Conservation (phyloP, 2,113 vertebrate species). For the Clarias magur region DNA sequence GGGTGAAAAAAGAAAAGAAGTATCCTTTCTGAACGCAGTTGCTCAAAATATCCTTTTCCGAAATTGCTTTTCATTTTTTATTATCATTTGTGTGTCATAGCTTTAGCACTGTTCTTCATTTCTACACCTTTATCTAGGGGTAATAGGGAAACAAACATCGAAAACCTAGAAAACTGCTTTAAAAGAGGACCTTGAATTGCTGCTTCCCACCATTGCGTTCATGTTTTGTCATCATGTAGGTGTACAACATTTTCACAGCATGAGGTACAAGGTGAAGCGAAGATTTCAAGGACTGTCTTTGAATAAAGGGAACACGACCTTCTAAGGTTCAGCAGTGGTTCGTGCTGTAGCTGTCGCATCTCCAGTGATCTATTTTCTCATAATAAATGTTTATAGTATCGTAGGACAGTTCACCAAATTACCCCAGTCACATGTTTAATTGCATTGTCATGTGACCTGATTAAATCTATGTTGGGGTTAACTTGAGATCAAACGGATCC, state of each 20-base stretch:
- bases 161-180: background rate
- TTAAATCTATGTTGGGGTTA: slow-evolving; percentile 39
- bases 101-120: background rate
- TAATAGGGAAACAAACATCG: too few relatives aligned
- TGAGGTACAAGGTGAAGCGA: background rate
- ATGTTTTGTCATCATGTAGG: background rate
- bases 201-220: background rate
- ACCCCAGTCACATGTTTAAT: slow-evolving; percentile 38
- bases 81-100: background rate
- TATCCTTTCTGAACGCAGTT: background rate
- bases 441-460: slow-evolving; percentile 44
- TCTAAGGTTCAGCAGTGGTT: background rate
- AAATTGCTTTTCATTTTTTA: background rate
- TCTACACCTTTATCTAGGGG: background rate
- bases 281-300: background rate
- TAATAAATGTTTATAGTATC: background rate
- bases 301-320: background rate
- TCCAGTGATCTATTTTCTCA: background rate
- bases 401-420: background rate
- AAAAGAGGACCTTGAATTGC: background rate
- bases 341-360: background rate
- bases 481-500: slow-evolving; percentile 43
- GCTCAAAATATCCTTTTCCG: background rate
- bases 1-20: background rate
- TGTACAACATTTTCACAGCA: background rate